Percentiles rank a stretch among this genome's conserved stretches.
Conservation (phyloP, 2,113 vertebrate species). For the Stercorarius parasiticus region DNA sequence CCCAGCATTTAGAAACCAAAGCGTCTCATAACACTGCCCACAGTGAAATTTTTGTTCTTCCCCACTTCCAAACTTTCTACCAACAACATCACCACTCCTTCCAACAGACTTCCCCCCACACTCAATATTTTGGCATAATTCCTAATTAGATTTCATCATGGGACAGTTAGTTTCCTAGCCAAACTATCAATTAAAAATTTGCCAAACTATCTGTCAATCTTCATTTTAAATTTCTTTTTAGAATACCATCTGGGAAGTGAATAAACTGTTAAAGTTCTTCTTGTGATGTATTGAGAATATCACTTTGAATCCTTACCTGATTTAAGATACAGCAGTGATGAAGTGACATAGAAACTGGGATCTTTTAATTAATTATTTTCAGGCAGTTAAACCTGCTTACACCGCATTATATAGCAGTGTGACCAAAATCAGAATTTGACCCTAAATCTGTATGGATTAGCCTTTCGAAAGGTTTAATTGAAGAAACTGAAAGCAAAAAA, state of each 20-base stretch:
- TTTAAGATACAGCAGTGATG: not conserved
- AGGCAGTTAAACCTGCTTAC: not conserved
- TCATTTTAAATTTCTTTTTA: not conserved
- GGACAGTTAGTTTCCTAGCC: not conserved
- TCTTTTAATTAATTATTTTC: not conserved
- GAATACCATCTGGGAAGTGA: not conserved
- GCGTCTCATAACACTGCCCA: not conserved
- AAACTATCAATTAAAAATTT: not conserved
- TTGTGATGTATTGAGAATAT: not conserved
- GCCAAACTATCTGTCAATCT: not conserved
- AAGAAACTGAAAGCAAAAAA: not conserved
- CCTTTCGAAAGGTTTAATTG: not conserved
- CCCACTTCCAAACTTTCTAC: not conserved
- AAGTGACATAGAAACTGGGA: not conserved
- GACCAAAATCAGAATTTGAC: not conserved
- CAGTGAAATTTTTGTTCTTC: not conserved
- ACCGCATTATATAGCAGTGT: not conserved
- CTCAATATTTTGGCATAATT: not conserved
- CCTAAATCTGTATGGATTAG: not conserved
- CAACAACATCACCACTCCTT: not conserved
- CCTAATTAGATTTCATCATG: not conserved
- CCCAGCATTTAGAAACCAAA: not conserved
- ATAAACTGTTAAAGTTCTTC: not conserved
- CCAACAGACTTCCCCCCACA: fast-evolving
- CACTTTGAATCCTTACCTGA: not conserved